Base-by-base conservation (phyloP, 2,113 vertebrate genomes). In the Alethe castanea region DNA sequence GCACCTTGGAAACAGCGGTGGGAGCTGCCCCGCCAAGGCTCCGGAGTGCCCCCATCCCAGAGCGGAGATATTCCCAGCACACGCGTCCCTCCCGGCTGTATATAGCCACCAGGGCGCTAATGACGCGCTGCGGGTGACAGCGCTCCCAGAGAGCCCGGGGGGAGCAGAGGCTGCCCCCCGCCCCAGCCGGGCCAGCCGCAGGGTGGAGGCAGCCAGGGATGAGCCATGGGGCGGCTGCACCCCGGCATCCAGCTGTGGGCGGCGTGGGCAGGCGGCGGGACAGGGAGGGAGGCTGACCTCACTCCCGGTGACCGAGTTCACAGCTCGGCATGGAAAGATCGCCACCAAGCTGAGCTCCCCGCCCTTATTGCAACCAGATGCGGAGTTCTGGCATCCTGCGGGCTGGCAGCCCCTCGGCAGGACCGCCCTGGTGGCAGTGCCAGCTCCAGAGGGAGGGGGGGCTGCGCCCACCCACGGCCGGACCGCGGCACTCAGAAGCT, bases 301-400 rank as follows among this genome's bases (percentile, higher is more conserved):
- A 94, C 65, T 77, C 40, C 38, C 26, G 8, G 73, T 73, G 84
- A 93, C 86, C 44, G 12, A 93, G 74, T 80, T 79, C 3, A 2
- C 86, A 92, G 86, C 74, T 92, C 74, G 4, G 4, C 61, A 60
- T 11, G 91, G 93, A 95, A 95, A 92, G 74, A 71, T 93, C 86
- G 57, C 61, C 92, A 72, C 65, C 88, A 93, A 87, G 86, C 53
- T 0, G 31, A 62, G 44, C 62, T 94, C 91, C 82, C 88, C 93
- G 10, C 96, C 96, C 94, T 96, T 85, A 92, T 66, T 93, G 62
- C 82, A 80, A 72, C 20, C 94, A 94, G 93, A 47, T 90, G 96
- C 17, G 8, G 82, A 52, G 42, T 9, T 81, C 35, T 83, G 90
- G 92, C 86, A 80, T 5, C 44, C 47, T n/a, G 25, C 2, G 2